Conservation (phyloP, 2,113 vertebrate species). For the Heliornis fulica region DNA sequence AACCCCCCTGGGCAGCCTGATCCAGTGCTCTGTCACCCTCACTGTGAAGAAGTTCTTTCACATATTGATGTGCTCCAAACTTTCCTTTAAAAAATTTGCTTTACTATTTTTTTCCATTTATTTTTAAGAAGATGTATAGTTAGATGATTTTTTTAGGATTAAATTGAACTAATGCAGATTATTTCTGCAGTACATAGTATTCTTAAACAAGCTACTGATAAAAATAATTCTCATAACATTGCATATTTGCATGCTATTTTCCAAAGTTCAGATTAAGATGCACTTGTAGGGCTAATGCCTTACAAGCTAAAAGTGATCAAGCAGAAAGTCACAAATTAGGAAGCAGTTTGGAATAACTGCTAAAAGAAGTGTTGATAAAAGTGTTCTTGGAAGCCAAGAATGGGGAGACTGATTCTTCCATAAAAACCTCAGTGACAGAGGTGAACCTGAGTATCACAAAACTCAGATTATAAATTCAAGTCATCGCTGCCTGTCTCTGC, state of each 20-base stretch:
- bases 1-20: too few species aligned
- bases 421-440: neutral
- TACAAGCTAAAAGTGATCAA: neutral
- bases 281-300: neutral
- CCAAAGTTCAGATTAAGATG: neutral
- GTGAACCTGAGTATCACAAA: neutral
- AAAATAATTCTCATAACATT: neutral
- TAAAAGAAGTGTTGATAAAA: neutral
- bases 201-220: neutral
- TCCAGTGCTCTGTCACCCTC: too few species aligned
- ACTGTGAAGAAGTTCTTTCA: too few species aligned
- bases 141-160: neutral
- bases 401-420: rapidly evolving
- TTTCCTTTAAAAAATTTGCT: neutral
- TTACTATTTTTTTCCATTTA: neutral
- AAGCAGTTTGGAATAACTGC: neutral
- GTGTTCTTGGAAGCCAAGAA: neutral
- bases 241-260: neutral
- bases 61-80: too few species aligned
- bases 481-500: neutral
- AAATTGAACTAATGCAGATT: neutral
- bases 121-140: neutral
- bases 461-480: neutral
- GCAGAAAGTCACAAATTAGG: neutral
- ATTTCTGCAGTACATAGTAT: neutral